These are phyloP conservation scores for Mareca penelope DNA, from an alignment of 2,797 vertebrate genomes.

Conservation along the genomic window DNA sequence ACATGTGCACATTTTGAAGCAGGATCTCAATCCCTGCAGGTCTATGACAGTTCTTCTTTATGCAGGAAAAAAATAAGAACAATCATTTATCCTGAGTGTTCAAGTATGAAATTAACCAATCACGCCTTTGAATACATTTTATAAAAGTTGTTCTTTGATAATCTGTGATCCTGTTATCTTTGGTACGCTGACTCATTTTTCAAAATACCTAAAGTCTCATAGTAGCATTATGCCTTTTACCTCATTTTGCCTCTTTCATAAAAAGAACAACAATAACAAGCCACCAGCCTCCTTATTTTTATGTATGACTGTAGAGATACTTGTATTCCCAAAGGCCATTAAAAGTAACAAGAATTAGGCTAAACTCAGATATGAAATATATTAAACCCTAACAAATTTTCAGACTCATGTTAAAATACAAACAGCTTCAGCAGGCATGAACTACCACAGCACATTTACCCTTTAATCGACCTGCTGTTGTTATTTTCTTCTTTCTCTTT, in stretches of 20 bases:
- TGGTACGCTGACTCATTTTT: conserved; percentile 44
- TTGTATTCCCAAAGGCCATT: conserved; percentile 8
- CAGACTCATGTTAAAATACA: background rate
- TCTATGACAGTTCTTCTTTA: background rate
- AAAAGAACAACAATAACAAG: background rate
- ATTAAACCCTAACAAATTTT: background rate
- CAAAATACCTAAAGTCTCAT: conserved; percentile 7
- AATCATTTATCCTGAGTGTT: conserved; percentile 1
- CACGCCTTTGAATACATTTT: background rate
- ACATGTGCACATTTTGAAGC: background rate
- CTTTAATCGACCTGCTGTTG: background rate
- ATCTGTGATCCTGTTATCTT: background rate
- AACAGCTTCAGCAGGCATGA: background rate
- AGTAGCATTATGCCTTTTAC: conserved; percentile 1
- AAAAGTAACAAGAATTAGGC: conserved; percentile 8
- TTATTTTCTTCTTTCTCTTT: background rate
- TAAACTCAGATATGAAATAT: background rate
- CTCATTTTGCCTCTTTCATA: background rate
- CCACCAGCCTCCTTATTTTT: background rate
- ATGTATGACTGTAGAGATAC: conserved; percentile 1
- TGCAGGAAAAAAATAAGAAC: background rate
- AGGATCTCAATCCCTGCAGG: background rate
- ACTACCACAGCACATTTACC: background rate
- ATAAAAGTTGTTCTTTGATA: background rate
- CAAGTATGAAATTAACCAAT: conserved; percentile 37